Evolutionary conservation across 2,888 invertebrate genomes (phyloP), one percentile per base, ranked within the genome.

Genomic region (Cryptops parisi): DNA sequence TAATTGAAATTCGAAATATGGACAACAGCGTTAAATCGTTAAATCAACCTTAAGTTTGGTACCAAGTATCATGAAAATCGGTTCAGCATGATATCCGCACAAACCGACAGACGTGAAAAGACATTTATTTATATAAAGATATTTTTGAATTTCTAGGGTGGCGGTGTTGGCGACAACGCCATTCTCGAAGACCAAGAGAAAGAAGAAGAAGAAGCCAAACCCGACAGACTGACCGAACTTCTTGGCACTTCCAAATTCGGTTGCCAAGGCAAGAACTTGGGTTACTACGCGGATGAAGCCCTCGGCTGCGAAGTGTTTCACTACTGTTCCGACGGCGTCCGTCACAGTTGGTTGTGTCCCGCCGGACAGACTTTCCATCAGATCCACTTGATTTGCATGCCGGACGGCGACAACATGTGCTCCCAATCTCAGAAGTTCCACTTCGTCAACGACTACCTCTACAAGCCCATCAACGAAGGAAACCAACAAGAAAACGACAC

Each of bases 301-400:
- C 76, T 91, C 23, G 79, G 79, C 63, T 91, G 90, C 65, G 89
- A 90, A 70, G 87, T 90, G 39, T 91, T 90, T 78, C 90, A 90
- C 67, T 90, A 90, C 69, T 90, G 90, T 66, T 87, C 89, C 66
- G 89, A 87, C 61, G 84, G 81, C 62, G 84, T 84, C 39, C 82
- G 81, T 64, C 89, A 90, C 69, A 89, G 89, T 2, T 91, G 90
- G 89, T 82, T 90, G 63, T 91, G 90, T 63, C 90, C 90, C 0
- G 86, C 88, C 63, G 88, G 88, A 53, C 89, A 90, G 67, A 80
- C 81, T 47, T 86, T 86, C 78, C 85, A 86, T 64, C 75, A 89
- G 81, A 87, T 90, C 15, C 90, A 91, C 66, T 71, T 91, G 58
- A 90, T 90, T 67, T 91, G 90, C 71, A 89, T 90, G 84, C 89